phyloP scores from a whole-genome alignment of 2,888 invertebrate species.

The Hermaeophaga mercurialis region DNA sequence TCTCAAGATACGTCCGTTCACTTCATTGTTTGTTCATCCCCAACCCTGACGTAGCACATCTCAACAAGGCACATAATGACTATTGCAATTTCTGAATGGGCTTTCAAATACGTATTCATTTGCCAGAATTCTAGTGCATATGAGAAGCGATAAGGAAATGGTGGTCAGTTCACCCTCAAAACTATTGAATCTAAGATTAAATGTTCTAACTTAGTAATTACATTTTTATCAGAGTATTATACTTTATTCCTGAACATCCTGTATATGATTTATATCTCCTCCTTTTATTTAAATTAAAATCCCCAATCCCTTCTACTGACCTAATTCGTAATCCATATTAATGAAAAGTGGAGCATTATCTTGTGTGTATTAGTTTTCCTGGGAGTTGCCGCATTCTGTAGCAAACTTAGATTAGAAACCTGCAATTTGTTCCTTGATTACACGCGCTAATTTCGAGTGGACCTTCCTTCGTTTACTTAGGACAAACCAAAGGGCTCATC shows the following conservation, averaged over 20 bases:
- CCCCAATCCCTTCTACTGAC: background rate
- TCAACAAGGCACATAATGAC: no score
- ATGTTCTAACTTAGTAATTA: no score
- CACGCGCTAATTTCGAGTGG: constrained; percentile 52
- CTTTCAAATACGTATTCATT: no score
- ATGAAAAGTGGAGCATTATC: constrained; percentile 19
- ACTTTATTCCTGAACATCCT: no score
- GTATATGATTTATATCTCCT: no score
- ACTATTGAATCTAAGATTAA: no score
- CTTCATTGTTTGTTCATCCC: background rate
- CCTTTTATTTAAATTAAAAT: no score
- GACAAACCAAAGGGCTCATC: constrained; percentile 34
- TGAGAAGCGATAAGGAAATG: no score
- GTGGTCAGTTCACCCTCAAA: no score
- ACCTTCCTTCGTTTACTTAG: constrained; percentile 49
- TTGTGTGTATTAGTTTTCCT: constrained; percentile 28
- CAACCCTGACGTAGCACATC: constrained; percentile 1
- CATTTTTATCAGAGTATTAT: no score
- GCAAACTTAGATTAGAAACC: constrained; percentile 36
- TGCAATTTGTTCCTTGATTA: constrained; percentile 53
- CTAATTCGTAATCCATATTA: background rate
- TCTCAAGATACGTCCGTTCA: constrained; percentile 7
- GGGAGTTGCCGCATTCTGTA: constrained; percentile 21
- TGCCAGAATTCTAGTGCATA: no score
- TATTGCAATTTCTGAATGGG: no score